Evolutionary conservation across 2,888 invertebrate species (phyloP).

Genomic region (Rapana venosa): DNA sequence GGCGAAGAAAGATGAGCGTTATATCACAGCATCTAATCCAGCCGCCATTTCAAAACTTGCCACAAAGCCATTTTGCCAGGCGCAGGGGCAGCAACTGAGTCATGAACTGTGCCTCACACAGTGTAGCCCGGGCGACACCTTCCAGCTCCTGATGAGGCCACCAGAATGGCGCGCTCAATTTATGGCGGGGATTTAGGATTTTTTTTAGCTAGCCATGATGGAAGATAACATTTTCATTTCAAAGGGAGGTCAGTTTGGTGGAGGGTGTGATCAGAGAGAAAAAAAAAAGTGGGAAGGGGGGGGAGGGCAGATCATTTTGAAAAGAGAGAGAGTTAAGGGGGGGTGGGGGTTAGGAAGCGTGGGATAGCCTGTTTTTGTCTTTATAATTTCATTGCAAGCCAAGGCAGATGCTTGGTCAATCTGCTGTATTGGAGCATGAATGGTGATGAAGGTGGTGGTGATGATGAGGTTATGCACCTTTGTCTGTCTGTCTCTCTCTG

Average conservation of each 20-base stretch:
- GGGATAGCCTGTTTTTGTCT: not conserved
- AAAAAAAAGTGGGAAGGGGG: not conserved
- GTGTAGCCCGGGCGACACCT: not conserved
- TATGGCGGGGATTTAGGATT: constrained; percentile 35
- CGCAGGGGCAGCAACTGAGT: constrained; percentile 29
- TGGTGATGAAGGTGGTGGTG: too few species aligned
- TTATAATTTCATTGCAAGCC: not conserved
- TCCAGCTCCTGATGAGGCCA: constrained; percentile 24
- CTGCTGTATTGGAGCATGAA: not conserved
- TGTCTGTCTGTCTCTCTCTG: not conserved
- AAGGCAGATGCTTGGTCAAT: not conserved
- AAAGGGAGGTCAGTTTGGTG: constrained; percentile 22
- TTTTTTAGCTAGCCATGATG: constrained; percentile 34
- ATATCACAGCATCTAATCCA: constrained; percentile 23
- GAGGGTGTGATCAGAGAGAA: not conserved
- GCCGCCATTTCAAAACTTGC: constrained; percentile 32
- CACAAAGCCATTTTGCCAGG: constrained; percentile 37
- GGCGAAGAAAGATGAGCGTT: constrained; percentile 22
- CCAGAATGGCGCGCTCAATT: constrained; percentile 37
- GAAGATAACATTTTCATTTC: constrained; percentile 45
- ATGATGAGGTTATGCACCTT: not conserved
- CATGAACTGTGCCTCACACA: constrained; percentile 35
- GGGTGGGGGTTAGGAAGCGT: not conserved
- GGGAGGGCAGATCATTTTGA: too few species aligned
- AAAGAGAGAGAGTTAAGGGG: not conserved